Conservation (phyloP, 2,888 invertebrate species). For the Metallyticus violacea region DNA sequence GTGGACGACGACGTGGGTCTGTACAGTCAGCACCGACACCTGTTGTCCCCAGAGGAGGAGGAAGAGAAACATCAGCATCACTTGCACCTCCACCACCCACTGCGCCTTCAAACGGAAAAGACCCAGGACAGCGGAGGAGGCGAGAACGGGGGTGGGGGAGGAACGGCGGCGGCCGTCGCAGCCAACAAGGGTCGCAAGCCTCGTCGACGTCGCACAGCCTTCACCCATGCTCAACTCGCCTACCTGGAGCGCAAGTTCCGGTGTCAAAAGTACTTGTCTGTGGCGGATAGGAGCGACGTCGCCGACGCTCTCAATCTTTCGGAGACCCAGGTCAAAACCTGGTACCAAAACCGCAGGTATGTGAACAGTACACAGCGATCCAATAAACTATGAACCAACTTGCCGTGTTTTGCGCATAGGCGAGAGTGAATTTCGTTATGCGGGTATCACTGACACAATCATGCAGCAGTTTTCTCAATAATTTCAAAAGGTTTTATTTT, state of each 20-base stretch:
- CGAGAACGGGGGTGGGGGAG: conserved; percentile 44
- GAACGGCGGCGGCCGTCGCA: conserved; percentile 40
- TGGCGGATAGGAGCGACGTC: conserved; percentile 89
- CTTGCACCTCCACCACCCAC: conserved; percentile 7
- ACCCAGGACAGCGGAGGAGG: conserved; percentile 36
- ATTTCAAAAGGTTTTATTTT: too few relatives aligned
- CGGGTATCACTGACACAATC: too few relatives aligned
- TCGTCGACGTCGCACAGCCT: conserved; percentile 81
- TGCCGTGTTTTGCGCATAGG: too few relatives aligned
- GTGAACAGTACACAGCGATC: conserved; percentile 33
- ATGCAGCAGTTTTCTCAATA: too few relatives aligned
- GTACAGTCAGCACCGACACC: not conserved
- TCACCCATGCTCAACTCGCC: conserved; percentile 90
- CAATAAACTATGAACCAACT: too few relatives aligned
- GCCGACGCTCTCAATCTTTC: conserved; percentile 85
- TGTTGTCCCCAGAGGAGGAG: conserved; percentile 17
- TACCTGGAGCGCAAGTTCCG: conserved; percentile 89
- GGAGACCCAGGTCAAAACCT: conserved; percentile 94
- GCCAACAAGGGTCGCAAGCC: conserved; percentile 59
- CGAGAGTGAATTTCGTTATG: too few relatives aligned
- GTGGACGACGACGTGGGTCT: not conserved
- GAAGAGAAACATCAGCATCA: conserved; percentile 6
- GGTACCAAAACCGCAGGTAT: conserved; percentile 88
- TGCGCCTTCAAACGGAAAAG: conserved; percentile 37
- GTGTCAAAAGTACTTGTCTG: conserved; percentile 90